A percentile compares a stretch with the other conserved stretches of the same genome.
Evolutionary conservation across 1,140 invertebrate genomes (phyloP).

Genomic region (Eupristina koningsbergeri): DNA sequence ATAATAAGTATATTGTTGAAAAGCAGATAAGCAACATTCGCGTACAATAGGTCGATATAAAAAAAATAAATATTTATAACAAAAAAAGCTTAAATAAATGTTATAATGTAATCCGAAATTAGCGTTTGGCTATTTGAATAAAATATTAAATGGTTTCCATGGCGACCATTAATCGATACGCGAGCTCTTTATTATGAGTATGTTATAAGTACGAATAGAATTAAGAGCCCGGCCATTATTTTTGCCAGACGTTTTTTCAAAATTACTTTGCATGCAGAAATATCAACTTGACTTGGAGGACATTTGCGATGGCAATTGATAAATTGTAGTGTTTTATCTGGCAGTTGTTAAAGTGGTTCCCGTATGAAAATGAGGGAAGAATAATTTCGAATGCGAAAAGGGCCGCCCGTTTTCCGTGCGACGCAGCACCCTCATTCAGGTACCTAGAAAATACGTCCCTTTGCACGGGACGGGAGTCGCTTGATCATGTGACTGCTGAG

Average conservation of each 20-base stretch:
- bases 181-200: neutral
- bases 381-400: neutral
- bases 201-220: slow-evolving; percentile 10
- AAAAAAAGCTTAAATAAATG: too few species aligned
- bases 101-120: neutral
- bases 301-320: neutral
- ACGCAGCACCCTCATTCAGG: neutral
- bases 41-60: too few species aligned
- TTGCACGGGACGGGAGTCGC: neutral
- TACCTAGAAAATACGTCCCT: slow-evolving; percentile 18
- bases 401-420: neutral
- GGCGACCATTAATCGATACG: slow-evolving; percentile 24
- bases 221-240: neutral
- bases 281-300: neutral
- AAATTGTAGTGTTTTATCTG: neutral
- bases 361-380: neutral
- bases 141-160: slow-evolving; percentile 18
- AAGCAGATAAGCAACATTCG: too few species aligned
- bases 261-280: neutral
- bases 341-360: neutral
- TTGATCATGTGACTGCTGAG: neutral
- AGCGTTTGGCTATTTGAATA: neutral
- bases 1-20: too few species aligned
- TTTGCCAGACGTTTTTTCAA: neutral
- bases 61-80: too few species aligned